Conservation (phyloP, 2,888 invertebrate genomes). For the Tetrapedia diversipes region DNA sequence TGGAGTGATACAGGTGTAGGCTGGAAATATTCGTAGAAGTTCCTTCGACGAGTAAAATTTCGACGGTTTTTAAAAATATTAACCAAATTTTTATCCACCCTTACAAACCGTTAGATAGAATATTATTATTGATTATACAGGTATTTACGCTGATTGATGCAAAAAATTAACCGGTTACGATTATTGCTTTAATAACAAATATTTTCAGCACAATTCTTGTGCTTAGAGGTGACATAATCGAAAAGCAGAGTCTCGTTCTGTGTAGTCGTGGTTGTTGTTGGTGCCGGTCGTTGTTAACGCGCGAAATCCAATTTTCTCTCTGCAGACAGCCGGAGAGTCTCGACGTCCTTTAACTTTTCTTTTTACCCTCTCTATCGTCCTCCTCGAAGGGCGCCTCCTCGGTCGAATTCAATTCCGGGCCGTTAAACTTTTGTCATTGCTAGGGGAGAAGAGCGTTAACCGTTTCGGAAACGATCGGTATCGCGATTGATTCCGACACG, state of each 20-base stretch:
- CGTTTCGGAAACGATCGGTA: constrained; percentile 45
- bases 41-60: no score
- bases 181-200: no score
- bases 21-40: not conserved
- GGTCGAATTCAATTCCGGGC: constrained; percentile 70
- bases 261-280: constrained; percentile 38
- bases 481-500: constrained; percentile 39
- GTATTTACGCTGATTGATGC: no score
- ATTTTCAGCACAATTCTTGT: no score
- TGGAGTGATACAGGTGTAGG: no score
- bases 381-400: constrained; percentile 31
- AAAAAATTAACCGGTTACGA: no score
- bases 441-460: constrained; percentile 67
- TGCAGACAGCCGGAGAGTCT: constrained; percentile 42
- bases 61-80: no score
- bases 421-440: constrained; percentile 73
- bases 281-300: constrained; percentile 60
- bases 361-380: constrained; percentile 39
- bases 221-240: constrained; percentile 33
- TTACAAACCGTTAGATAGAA: no score
- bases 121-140: no score
- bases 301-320: constrained; percentile 75
- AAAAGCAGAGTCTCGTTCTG: constrained; percentile 41
- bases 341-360: constrained; percentile 55
- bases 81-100: no score